These are phyloP conservation scores for Grus americana DNA, from an alignment of 2,113 vertebrate species.

Conservation along the genomic window DNA sequence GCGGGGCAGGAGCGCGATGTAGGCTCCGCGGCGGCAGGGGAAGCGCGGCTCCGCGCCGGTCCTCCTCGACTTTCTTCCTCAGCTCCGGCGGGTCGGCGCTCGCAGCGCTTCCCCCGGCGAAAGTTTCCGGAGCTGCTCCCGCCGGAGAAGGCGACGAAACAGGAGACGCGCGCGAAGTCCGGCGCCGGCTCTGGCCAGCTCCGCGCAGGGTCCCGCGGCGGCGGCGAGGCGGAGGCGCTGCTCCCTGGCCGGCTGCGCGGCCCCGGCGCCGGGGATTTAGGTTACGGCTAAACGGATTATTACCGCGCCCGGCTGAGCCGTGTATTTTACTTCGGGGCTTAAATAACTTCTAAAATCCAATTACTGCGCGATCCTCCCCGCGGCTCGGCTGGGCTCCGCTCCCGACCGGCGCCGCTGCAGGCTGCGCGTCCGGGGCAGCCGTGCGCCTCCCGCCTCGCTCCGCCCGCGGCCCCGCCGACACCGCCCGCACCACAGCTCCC, in stretches of 20 bases:
- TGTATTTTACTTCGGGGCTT: conserved; percentile 10
- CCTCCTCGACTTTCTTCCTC: neutral
- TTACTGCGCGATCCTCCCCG: conserved; percentile 2
- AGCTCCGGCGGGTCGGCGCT: neutral
- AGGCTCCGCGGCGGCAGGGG: too few relatives aligned
- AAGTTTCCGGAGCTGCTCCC: conserved; percentile 57
- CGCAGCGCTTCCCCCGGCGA: neutral
- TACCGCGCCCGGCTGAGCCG: conserved; percentile 9
- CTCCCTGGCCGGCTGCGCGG: neutral
- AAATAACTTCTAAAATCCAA: conserved; percentile 58
- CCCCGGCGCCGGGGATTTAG: conserved; percentile 24
- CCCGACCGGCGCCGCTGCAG: neutral
- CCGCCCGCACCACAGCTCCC: neutral
- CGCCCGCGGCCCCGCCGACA: neutral
- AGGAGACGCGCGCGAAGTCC: neutral
- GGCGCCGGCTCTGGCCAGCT: neutral
- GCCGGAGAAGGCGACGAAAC: neutral
- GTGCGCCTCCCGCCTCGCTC: neutral
- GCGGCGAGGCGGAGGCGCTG: neutral
- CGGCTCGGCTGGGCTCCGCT: neutral
- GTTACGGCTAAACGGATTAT: conserved; percentile 50
- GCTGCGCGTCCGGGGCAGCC: neutral
- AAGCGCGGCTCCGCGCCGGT: neutral
- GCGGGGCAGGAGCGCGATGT: neutral
- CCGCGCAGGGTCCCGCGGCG: neutral